Percentiles rank a stretch among this genome's conserved stretches.
Evolutionary conservation across 2,113 vertebrate species (phyloP).

Genomic region (Aphyosemion australe): DNA sequence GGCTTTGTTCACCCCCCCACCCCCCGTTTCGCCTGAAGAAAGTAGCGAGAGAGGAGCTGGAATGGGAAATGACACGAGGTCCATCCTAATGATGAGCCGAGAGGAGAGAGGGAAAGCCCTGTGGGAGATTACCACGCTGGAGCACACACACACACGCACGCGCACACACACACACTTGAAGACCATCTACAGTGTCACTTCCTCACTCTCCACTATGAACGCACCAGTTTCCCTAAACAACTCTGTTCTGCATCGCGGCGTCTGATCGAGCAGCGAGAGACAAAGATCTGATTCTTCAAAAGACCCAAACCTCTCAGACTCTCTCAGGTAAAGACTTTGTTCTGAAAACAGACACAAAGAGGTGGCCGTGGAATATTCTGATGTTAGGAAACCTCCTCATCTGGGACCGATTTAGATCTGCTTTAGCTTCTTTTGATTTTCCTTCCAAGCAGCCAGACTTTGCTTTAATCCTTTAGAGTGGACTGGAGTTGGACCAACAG

Average conservation of each 20-base stretch:
- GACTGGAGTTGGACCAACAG: too few relatives aligned
- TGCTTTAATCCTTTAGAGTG: too few relatives aligned
- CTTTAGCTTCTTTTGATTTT: too few relatives aligned
- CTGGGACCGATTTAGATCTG: too few relatives aligned
- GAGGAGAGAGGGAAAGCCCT: constrained; percentile 33
- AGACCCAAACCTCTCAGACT: too few relatives aligned
- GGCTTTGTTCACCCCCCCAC: constrained; percentile 36
- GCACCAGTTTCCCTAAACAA: constrained; percentile 25
- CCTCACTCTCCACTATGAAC: constrained; percentile 1
- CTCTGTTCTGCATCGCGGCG: neutral
- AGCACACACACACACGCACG: constrained; percentile 28
- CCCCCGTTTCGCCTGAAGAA: constrained; percentile 25
- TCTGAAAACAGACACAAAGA: neutral
- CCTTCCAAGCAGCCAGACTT: too few relatives aligned
- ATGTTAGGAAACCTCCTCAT: too few relatives aligned
- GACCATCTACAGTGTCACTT: neutral
- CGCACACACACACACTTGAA: constrained; percentile 6
- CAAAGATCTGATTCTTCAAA: too few relatives aligned
- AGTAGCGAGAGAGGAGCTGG: constrained; percentile 36
- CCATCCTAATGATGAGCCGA: constrained; percentile 60
- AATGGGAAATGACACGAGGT: constrained; percentile 58
- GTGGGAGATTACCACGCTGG: constrained; percentile 39
- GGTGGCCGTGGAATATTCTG: too few relatives aligned
- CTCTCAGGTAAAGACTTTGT: neutral
- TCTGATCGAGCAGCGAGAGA: constrained; percentile 5